Conservation (phyloP, 1,140 invertebrate species). For the Ips nitidus region DNA sequence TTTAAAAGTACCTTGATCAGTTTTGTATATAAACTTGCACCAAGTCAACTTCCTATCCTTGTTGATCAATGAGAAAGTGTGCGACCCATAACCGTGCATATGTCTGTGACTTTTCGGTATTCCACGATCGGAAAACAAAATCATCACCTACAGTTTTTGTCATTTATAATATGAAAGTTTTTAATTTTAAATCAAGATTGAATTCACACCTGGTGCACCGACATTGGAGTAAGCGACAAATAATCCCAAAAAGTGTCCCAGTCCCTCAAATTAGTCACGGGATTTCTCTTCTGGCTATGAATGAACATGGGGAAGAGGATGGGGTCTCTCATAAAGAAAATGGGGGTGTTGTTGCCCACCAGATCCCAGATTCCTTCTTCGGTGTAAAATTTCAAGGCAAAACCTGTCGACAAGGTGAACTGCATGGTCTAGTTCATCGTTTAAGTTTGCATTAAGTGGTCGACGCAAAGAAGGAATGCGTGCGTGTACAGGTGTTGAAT, state of each 20-base stretch:
- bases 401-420: conserved; percentile 54
- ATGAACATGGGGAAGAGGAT: conserved; percentile 82
- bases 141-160: conserved; percentile 52
- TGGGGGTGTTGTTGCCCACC: conserved; percentile 89
- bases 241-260: conserved; percentile 93
- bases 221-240: conserved; percentile 77
- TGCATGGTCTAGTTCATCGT: no score
- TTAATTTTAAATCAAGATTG: not conserved
- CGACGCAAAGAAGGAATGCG: no score
- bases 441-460: no score
- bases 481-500: no score
- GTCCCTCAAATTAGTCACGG: conserved; percentile 83
- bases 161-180: conserved; percentile 1
- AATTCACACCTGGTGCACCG: conserved; percentile 69
- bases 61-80: conserved; percentile 89
- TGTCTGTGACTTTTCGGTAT: conserved; percentile 83
- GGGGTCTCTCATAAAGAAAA: conserved; percentile 91
- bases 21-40: conserved; percentile 90
- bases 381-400: conserved; percentile 90
- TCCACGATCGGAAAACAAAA: conserved; percentile 83
- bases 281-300: conserved; percentile 87
- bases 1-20: conserved; percentile 68
- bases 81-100: conserved; percentile 91
- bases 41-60: conserved; percentile 67
- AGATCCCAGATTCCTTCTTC: conserved; percentile 93